Conservation (phyloP, 2,888 invertebrate species). For the Mechanitis mazaeus region DNA sequence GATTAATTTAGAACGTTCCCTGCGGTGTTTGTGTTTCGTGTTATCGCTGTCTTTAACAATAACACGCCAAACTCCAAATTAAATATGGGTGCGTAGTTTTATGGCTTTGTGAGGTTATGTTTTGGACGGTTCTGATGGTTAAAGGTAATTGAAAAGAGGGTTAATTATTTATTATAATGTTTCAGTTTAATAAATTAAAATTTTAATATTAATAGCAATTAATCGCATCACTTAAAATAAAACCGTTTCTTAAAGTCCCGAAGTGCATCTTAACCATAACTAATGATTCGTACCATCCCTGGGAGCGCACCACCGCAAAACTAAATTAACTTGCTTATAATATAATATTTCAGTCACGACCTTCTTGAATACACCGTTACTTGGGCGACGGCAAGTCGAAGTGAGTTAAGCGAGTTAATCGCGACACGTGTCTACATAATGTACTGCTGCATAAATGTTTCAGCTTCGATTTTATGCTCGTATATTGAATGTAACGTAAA, state of each 20-base stretch:
- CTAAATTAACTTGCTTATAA: constrained; percentile 49
- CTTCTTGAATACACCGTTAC: constrained; percentile 45
- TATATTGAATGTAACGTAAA: constrained; percentile 10
- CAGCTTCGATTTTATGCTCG: constrained; percentile 24
- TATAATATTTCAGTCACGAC: constrained; percentile 62
- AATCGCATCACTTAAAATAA: background rate
- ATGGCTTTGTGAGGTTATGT: constrained; percentile 8
- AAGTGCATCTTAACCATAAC: constrained; percentile 5
- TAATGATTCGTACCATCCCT: constrained; percentile 17
- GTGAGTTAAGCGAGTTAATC: constrained; percentile 55
- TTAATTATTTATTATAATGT: background rate
- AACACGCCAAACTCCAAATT: constrained; percentile 47
- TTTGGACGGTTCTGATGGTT: background rate
- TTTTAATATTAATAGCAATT: background rate
- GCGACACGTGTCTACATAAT: constrained; percentile 53
- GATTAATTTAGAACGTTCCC: constrained; percentile 60
- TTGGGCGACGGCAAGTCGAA: constrained; percentile 40
- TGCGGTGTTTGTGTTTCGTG: constrained; percentile 52
- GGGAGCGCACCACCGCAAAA: constrained; percentile 29
- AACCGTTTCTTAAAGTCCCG: background rate
- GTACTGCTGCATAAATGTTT: constrained; percentile 34
- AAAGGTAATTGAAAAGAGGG: constrained; percentile 5
- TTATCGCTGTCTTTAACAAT: constrained; percentile 57
- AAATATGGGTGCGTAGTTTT: constrained; percentile 35
- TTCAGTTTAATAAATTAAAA: too few species aligned